Evolutionary conservation across 2,113 vertebrate genomes (phyloP).

Genomic region (Mugil cephalus): DNA sequence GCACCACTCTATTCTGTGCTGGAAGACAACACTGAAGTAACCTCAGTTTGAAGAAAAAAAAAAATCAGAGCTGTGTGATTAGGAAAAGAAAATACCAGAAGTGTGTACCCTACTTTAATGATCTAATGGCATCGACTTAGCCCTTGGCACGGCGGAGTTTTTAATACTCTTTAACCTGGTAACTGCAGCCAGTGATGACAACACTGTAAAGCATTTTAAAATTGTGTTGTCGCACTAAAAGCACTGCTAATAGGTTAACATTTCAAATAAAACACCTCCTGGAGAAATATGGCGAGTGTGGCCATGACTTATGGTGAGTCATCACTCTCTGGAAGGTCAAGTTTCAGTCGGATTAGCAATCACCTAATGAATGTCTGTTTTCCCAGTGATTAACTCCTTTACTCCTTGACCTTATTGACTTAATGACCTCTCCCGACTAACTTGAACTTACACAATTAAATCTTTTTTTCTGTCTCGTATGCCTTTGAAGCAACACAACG

Average conservation of each 20-base stretch:
- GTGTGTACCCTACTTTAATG: neutral
- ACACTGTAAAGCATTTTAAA: slow-evolving; percentile 14
- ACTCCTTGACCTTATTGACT: slow-evolving; percentile 20
- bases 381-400: slow-evolving; percentile 37
- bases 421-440: slow-evolving; percentile 29
- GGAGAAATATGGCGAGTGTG: slow-evolving; percentile 20
- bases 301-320: slow-evolving; percentile 43
- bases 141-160: neutral
- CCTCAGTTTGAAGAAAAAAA: slow-evolving; percentile 8
- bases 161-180: slow-evolving; percentile 34
- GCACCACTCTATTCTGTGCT: slow-evolving; percentile 32
- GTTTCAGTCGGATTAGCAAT: slow-evolving; percentile 60
- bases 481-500: slow-evolving; percentile 13
- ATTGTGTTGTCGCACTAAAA: slow-evolving; percentile 16
- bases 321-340: slow-evolving; percentile 52
- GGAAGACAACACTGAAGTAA: slow-evolving; percentile 15
- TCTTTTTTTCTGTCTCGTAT: neutral
- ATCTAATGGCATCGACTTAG: neutral
- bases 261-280: slow-evolving; percentile 35
- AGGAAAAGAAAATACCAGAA: slow-evolving; percentile 9
- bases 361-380: slow-evolving; percentile 42
- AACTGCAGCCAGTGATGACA: slow-evolving; percentile 34
- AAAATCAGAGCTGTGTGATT: neutral
- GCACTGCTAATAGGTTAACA: slow-evolving; percentile 20
- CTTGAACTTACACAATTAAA: slow-evolving; percentile 24